phyloP scores from a whole-genome alignment of 2,113 vertebrate genomes.

The Scophthalmus maximus region DNA sequence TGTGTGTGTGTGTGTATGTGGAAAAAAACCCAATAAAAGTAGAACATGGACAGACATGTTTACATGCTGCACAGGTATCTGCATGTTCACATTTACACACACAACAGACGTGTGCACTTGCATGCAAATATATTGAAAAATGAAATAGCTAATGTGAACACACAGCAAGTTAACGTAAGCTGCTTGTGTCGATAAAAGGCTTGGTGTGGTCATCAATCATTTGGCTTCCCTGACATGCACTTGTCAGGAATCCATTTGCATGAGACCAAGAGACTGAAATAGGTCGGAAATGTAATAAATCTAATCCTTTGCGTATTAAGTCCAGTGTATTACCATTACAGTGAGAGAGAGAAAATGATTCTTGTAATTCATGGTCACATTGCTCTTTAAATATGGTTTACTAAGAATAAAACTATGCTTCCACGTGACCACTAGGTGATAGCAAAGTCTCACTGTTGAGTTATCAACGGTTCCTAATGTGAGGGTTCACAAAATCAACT shows the following conservation, averaged over 20 bases:
- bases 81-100: neutral
- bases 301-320: too few relatives aligned
- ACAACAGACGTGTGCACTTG: neutral
- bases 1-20: too few relatives aligned
- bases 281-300: neutral
- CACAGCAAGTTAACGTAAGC: neutral
- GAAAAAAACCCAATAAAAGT: too few relatives aligned
- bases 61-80: neutral
- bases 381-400: neutral
- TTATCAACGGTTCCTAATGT: neutral
- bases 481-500: neutral
- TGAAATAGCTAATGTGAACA: neutral
- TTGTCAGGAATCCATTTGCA: neutral
- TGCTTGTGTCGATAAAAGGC: conserved; percentile 2
- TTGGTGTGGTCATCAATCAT: too few relatives aligned
- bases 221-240: too few relatives aligned
- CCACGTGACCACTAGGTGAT: conserved; percentile 72
- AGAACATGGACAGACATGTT: neutral
- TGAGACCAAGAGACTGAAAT: neutral
- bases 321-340: too few relatives aligned
- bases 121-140: neutral
- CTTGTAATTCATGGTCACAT: too few relatives aligned
- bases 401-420: neutral
- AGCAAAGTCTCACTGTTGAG: conserved; percentile 64
- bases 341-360: too few relatives aligned